Evolutionary conservation across 2,113 vertebrate genomes (phyloP).

Genomic region (Talpa occidentalis): DNA sequence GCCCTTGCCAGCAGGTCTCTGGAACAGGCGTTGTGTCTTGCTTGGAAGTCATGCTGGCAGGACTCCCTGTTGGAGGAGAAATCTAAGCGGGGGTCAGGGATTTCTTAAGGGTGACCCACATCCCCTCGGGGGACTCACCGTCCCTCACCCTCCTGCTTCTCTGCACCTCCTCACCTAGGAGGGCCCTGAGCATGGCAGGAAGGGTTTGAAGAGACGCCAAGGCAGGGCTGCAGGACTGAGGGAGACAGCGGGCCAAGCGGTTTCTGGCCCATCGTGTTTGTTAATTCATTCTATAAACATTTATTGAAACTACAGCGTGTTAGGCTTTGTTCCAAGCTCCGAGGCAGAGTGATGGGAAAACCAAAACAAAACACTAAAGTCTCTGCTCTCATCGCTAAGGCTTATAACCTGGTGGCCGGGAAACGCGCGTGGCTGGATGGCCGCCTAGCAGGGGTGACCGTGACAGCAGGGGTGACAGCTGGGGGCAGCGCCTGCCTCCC

Average conservation of each 20-base stretch:
- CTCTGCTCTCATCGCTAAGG: not conserved
- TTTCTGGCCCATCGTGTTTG: not conserved
- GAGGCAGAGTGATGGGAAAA: not conserved
- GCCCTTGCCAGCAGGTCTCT: not conserved
- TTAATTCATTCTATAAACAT: not conserved
- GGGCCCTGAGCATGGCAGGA: not conserved
- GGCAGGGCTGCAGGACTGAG: not conserved
- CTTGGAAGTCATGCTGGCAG: not conserved
- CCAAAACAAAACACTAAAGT: not conserved
- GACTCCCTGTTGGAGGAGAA: not conserved
- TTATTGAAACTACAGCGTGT: not conserved
- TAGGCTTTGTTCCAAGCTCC: not conserved
- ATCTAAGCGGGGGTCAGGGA: not conserved
- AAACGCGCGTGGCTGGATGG: not conserved
- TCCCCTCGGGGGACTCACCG: not conserved
- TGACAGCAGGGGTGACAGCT: conserved; percentile 55
- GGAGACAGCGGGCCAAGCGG: not conserved
- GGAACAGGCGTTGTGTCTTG: not conserved
- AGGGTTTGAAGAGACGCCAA: not conserved
- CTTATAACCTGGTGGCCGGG: not conserved
- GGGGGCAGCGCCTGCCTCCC: not conserved
- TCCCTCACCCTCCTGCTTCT: not conserved
- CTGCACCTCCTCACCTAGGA: not conserved
- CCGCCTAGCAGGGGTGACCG: not conserved
- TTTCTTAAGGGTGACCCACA: not conserved